These are phyloP conservation scores for Nyleta sp. DNA, from an alignment of 2,888 invertebrate species.

Conservation along the genomic window DNA sequence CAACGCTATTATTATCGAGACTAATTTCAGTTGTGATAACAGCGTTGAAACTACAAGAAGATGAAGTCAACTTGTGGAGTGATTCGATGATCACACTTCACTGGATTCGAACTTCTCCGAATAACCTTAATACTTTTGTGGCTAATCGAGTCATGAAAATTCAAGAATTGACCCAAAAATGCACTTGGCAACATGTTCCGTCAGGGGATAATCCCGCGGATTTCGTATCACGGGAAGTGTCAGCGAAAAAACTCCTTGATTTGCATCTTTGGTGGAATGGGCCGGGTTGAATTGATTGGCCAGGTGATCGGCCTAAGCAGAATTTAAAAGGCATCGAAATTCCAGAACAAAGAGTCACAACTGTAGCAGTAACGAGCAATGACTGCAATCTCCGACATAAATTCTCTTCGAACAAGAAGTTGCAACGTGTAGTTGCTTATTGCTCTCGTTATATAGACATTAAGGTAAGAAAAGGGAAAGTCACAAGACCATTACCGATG, in stretches of 20 bases:
- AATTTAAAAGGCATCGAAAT: background rate
- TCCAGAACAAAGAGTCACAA: conserved; percentile 5
- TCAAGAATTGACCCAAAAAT: background rate
- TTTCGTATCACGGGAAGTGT: conserved; percentile 2
- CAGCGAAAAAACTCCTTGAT: background rate
- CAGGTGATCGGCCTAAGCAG: conserved; percentile 12
- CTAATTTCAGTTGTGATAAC: conserved; percentile 3
- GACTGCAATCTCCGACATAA: background rate
- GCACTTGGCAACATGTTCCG: conserved; percentile 9
- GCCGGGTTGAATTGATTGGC: conserved; percentile 1
- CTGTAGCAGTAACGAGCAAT: background rate
- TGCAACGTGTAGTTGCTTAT: conserved; percentile 9
- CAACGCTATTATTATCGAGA: conserved; percentile 25
- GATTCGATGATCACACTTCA: conserved; percentile 36
- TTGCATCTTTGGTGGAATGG: conserved; percentile 5
- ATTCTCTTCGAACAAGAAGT: conserved; percentile 7
- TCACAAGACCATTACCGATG: background rate
- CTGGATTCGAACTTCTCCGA: conserved; percentile 32
- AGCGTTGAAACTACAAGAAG: background rate
- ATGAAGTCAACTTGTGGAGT: conserved; percentile 27
- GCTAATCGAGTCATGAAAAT: background rate
- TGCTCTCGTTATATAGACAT: conserved; percentile 6
- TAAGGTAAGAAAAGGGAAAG: background rate
- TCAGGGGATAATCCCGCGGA: conserved; percentile 6
- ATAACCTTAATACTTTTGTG: conserved; percentile 16